Conservation (phyloP, 2,888 invertebrate species). For the Microplitis manilae region DNA sequence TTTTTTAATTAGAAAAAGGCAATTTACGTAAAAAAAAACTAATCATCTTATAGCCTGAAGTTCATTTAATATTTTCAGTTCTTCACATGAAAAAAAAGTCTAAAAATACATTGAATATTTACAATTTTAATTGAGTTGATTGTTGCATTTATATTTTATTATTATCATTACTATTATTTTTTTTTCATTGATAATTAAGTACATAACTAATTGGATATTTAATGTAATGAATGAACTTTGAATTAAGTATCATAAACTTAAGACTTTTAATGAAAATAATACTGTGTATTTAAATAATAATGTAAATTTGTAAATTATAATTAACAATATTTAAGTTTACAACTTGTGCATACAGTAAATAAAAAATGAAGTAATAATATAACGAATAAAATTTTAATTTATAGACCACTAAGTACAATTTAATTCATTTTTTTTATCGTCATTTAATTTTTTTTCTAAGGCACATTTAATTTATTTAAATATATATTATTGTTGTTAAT, state of each 20-base stretch:
- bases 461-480: not conserved
- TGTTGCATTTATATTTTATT: not conserved
- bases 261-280: slow-evolving; percentile 24
- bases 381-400: not conserved
- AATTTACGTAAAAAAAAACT: not conserved
- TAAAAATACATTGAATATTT: not conserved
- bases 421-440: not conserved
- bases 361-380: not conserved
- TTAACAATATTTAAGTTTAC: not conserved
- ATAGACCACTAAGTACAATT: not conserved
- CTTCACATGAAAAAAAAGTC: not conserved
- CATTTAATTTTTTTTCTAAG: not conserved
- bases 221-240: not conserved
- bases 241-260: not conserved
- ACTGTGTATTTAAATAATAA: slow-evolving; percentile 24
- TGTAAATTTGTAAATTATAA: not conserved
- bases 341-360: not conserved
- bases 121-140: not conserved
- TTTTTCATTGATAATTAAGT: not conserved
- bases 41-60: not conserved
- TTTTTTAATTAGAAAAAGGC: not conserved
- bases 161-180: not conserved
- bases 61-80: not conserved
- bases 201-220: not conserved
- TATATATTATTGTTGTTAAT: not conserved